Evolutionary conservation across 2,888 invertebrate genomes (phyloP).

Genomic region (Portevinia maculata): DNA sequence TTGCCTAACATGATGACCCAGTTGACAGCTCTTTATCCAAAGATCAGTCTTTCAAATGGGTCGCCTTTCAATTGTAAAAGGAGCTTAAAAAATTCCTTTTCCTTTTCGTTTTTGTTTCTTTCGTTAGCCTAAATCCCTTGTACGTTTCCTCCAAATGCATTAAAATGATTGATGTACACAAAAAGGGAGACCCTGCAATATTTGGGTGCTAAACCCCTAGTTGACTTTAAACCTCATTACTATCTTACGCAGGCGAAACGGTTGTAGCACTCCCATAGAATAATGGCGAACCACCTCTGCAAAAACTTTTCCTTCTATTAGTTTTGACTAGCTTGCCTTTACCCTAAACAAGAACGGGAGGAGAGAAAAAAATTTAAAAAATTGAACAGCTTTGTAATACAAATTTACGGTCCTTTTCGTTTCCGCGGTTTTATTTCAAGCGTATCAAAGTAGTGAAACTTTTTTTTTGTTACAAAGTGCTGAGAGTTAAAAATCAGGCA

Average conservation of each 20-base stretch:
- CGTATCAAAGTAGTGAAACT: constrained; percentile 45
- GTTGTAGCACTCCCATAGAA: background rate
- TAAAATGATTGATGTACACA: constrained; percentile 40
- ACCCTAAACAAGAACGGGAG: background rate
- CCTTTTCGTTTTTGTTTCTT: background rate
- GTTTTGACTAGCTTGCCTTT: constrained; percentile 11
- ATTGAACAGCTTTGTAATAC: constrained; percentile 47
- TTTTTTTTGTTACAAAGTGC: constrained; percentile 2
- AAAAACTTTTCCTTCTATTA: constrained; percentile 20
- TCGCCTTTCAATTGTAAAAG: constrained; percentile 15
- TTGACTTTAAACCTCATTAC: constrained; percentile 28
- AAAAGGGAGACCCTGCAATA: constrained; percentile 9
- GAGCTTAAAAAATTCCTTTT: constrained; percentile 12
- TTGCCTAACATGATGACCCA: constrained; percentile 1
- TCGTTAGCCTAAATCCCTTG: constrained; percentile 25
- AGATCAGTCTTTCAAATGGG: constrained; percentile 24
- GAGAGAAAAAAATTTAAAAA: background rate
- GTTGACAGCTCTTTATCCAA: constrained; percentile 8
- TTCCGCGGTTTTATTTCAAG: constrained; percentile 41
- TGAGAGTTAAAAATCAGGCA: constrained; percentile 37
- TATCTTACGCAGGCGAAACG: background rate
- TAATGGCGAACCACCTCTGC: background rate
- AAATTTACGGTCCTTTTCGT: constrained; percentile 46
- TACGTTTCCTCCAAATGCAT: constrained; percentile 32
- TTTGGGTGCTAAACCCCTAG: background rate